Base-by-base conservation (phyloP, 1,140 invertebrate species). In the Campoletis sonorensis region DNA sequence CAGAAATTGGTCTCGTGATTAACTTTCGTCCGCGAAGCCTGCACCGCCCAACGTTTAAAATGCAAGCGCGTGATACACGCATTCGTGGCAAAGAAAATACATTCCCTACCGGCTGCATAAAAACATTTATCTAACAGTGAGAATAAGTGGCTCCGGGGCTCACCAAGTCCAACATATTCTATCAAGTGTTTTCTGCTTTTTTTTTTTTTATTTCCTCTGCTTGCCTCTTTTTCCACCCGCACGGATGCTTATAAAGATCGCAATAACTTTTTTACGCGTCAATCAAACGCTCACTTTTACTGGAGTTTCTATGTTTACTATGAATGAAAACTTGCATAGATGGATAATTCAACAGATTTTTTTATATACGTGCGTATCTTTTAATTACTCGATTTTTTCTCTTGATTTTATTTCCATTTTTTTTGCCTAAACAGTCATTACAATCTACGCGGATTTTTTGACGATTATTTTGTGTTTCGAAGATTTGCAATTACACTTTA, bases 1-100 rank as follows among this genome's bases (percentile, higher is more conserved):
- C 61, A 64, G 61, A 64, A 23, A 64, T 64, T 64, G n/a, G 61
- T 64, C 61, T 64, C 61, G 61, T 64, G 61, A 64, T 64, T 64
- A 64, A 64, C 61, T 64, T 64, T 64, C 61, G 23, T 26, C n/a
- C 61, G 61, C 11, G 61, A 64, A 64, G n/a, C 21, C 4, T 64
- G 40, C 8, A 64, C 61, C 61, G 61, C 61, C 61, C 61, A n/a
- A 13, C 61, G 61, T 64, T 64, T 64, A 64, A 64, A 64, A 64
- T 26, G n/a, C 61, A 15, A 64, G n/a, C 61, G 21, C 61, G 61
- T 26, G 61, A 26, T 23, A 64, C 61, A 26, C 61, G 61, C 61
- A 64, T 64, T 64, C 27, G 27, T 64, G 61, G 23, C 23, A 26
- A 64, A 15, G 23, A 64, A 64, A 64, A 64, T 23, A 64, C n/a